These are phyloP conservation scores for Agrochola litura DNA, from an alignment of 2,888 invertebrate species.

Conservation along the genomic window DNA sequence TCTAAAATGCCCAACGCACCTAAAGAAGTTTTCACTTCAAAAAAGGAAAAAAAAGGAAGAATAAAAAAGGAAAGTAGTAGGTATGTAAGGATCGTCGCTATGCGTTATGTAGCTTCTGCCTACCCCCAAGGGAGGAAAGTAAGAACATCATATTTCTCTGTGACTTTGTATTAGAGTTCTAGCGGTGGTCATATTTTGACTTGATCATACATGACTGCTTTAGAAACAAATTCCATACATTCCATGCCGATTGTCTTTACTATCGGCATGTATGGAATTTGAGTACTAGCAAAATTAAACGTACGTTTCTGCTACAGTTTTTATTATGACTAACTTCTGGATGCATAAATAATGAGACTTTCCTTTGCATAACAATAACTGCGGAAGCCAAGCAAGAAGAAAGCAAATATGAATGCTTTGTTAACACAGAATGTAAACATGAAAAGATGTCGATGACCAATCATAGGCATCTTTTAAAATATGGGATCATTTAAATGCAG, in stretches of 20 bases:
- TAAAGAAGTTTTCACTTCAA: no score
- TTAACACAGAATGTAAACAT: slow-evolving; percentile 4
- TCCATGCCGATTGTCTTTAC: background rate
- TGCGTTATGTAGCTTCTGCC: no score
- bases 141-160: background rate
- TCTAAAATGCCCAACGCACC: no score
- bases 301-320: slow-evolving; percentile 19
- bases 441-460: background rate
- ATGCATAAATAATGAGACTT: slow-evolving; percentile 20
- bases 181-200: background rate
- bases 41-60: no score
- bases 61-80: no score
- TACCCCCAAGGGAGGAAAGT: no score
- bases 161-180: slow-evolving; percentile 1
- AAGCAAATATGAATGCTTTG: slow-evolving; percentile 18
- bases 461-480: background rate
- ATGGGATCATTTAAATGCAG: background rate
- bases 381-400: background rate
- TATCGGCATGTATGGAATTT: no score
- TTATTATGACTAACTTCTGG: slow-evolving; percentile 25
- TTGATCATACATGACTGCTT: background rate
- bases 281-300: slow-evolving; percentile 6
- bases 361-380: slow-evolving; percentile 29
- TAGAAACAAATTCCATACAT: background rate
- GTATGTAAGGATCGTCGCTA: no score